phyloP scores from a whole-genome alignment of 2,888 invertebrate genomes.

The Monopis laevigella region DNA sequence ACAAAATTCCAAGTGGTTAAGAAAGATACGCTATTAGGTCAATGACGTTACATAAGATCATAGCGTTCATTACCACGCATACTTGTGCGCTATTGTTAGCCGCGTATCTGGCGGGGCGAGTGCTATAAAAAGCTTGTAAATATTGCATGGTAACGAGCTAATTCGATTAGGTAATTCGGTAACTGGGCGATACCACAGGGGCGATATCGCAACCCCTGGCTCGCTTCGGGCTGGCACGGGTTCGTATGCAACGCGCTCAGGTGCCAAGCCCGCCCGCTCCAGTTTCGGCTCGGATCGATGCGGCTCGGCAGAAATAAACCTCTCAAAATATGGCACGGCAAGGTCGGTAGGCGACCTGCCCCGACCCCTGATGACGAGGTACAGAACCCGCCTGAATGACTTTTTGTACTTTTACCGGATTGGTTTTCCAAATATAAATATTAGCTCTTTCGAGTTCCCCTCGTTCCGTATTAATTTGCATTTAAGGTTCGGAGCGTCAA shows the following conservation, averaged over 20 bases:
- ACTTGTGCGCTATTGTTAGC: too few species aligned
- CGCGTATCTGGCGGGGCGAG: too few species aligned
- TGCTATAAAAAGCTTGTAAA: too few species aligned
- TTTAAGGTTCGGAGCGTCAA: too few species aligned
- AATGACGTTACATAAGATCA: too few species aligned
- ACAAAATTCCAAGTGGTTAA: too few species aligned
- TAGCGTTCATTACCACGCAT: too few species aligned
- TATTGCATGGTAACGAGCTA: too few species aligned
- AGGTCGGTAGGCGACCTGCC: conserved; percentile 10
- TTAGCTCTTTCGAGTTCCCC: conserved; percentile 2
- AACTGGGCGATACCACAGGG: too few species aligned
- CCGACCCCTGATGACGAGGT: not conserved
- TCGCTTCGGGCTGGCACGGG: conserved; percentile 28
- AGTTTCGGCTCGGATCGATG: conserved; percentile 47
- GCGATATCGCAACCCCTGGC: conserved; percentile 41
- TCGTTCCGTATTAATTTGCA: not conserved
- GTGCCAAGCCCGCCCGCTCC: conserved; percentile 52
- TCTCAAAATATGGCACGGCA: conserved; percentile 20
- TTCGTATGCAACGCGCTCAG: conserved; percentile 26
- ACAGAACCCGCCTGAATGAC: conserved; percentile 7
- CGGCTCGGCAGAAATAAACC: conserved; percentile 45
- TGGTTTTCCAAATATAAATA: conserved; percentile 6
- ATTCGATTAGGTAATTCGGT: too few species aligned
- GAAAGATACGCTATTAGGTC: too few species aligned
- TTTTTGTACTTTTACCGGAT: conserved; percentile 4